Percentiles rank a stretch among this genome's conserved stretches.
Evolutionary conservation across 2,797 vertebrate species (phyloP).

Genomic region (Cyclura pinguis): DNA sequence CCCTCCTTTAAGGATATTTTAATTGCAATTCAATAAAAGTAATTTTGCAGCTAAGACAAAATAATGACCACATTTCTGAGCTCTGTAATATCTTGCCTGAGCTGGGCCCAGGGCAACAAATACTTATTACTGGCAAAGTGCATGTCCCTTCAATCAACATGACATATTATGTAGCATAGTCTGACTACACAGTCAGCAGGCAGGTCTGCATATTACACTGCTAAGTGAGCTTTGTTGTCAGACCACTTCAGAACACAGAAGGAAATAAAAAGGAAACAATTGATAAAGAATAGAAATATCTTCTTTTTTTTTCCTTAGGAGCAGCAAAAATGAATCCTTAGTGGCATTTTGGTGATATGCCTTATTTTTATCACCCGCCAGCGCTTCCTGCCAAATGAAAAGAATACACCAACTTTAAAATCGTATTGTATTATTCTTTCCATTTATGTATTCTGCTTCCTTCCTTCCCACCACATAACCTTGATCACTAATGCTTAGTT

Average conservation of each 20-base stretch:
- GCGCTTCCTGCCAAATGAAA: not conserved
- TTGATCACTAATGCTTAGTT: not conserved
- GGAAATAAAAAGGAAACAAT: slow-evolving; percentile 48
- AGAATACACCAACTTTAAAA: not conserved
- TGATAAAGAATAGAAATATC: slow-evolving; percentile 53
- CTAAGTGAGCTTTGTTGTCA: slow-evolving; percentile 52
- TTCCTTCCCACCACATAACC: not conserved
- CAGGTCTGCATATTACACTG: slow-evolving; percentile 33
- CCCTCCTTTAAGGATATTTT: slow-evolving; percentile 34
- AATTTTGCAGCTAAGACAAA: slow-evolving; percentile 64
- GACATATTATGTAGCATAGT: slow-evolving; percentile 56
- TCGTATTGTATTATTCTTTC: not conserved
- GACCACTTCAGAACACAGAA: slow-evolving; percentile 45
- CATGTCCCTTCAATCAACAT: slow-evolving; percentile 46
- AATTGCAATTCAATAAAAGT: slow-evolving; percentile 63
- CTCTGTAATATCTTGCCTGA: slow-evolving; percentile 52
- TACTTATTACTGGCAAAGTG: slow-evolving; percentile 36
- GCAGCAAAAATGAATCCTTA: not conserved
- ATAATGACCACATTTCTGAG: slow-evolving; percentile 61
- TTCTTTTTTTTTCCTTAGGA: not conserved
- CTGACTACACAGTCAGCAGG: slow-evolving; percentile 51
- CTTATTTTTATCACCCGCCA: not conserved
- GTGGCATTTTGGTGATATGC: not conserved
- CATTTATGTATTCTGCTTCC: not conserved
- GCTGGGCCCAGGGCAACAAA: slow-evolving; percentile 42